Base-by-base conservation (phyloP, 2,113 vertebrate species). In the Hippocampus mohnikei region DNA sequence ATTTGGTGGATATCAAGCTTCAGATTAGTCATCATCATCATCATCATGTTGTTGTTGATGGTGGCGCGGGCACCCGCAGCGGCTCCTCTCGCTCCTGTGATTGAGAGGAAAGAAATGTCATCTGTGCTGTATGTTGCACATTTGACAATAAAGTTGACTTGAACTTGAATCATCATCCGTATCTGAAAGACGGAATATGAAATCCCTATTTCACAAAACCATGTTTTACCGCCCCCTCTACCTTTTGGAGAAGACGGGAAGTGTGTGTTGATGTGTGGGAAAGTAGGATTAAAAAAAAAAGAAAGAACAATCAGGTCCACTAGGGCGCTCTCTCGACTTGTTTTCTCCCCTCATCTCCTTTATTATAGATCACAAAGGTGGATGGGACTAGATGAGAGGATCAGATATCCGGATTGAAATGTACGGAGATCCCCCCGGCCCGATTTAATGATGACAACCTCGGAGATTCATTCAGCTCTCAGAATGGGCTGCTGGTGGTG, bases 301-400 rank as follows among this genome's bases (percentile, higher is more conserved):
- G 71, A 68, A 74, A 66, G 42, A 67, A 80, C 27, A 58, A 37
- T 29, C 75, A 65, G 50, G n/a, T 12, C 21, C 18, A 67, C 60
- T 72, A 75, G 71, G 68, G 25, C 70, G 52, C 77, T 44, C 77
- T 62, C 44, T 46, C 12, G 13, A 5, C 72, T 61, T 59, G 55
- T 56, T 73, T 67, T 61, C 21, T 29, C 74, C 65, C 58, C 61
- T 65, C 69, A 52, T 33, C 79, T 76, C 64, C 66, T 91, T 84
- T 88, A 92, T 91, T 91, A 93, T 91, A 90, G 85, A 92, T 91
- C 90, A 92, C 81, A 90, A 84, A 88, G 78, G 83, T 55, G 48
- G 67, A 81, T 81, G 75, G 74, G 79, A 85, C 90, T 78, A 81
- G 82, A 88, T 67, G 40, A 66, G 56, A 72, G 79, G 86, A 88